Conservation (phyloP, 37 sponge, comb jelly and placozoan genomes). For the Spongilla lacustris region DNA sequence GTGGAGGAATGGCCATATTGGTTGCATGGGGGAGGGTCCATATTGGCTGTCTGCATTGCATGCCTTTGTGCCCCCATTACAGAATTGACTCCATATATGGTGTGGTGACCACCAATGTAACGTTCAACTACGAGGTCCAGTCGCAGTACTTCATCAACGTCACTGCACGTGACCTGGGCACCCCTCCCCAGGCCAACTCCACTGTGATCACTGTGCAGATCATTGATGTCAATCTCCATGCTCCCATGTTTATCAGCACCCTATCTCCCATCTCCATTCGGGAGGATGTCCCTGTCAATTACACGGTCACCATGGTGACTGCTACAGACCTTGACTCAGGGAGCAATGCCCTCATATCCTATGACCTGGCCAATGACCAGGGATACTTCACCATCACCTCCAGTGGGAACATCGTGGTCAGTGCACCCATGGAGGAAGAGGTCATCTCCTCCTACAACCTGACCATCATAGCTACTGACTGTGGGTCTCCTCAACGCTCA, state of each 20-base stretch:
- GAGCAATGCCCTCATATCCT: background rate
- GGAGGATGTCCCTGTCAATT: slow-evolving; percentile 9
- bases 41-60: background rate
- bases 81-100: background rate
- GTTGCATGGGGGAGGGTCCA: background rate
- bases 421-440: slow-evolving; percentile 45
- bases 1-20: background rate
- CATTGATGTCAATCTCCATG: slow-evolving; percentile 50
- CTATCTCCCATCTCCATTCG: slow-evolving; percentile 4
- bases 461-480: slow-evolving; percentile 31
- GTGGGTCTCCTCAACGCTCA: slow-evolving; percentile 24
- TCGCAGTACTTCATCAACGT: background rate
- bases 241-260: slow-evolving; percentile 36
- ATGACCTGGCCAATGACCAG: slow-evolving; percentile 36
- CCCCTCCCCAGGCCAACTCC: background rate
- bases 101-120: background rate
- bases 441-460: slow-evolving; percentile 15
- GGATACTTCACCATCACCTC: slow-evolving; percentile 44
- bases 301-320: background rate
- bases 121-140: background rate
- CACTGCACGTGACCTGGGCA: slow-evolving; percentile 1
- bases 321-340: background rate
- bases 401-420: slow-evolving; percentile 20
- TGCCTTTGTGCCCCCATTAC: background rate
- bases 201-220: background rate